Percentiles rank a stretch among this genome's conserved stretches.
Evolutionary conservation across 1,140 invertebrate species (phyloP).

Genomic region (Agrypnia vestita): DNA sequence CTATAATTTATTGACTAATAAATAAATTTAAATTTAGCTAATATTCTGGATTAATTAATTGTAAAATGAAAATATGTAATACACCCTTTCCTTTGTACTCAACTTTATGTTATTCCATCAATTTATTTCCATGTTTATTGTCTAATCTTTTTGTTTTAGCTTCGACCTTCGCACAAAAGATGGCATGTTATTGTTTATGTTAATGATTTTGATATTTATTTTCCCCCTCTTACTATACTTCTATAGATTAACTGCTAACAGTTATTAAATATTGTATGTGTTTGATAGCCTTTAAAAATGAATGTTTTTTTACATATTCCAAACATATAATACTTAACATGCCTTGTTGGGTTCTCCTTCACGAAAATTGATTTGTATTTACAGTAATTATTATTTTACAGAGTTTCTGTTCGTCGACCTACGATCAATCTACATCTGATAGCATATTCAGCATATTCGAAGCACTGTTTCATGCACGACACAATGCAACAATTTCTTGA

Average conservation of each 20-base stretch:
- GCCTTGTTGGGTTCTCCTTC: not conserved
- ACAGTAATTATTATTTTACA: constrained; percentile 19
- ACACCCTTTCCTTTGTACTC: not conserved
- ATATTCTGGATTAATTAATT: no score
- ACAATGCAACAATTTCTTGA: not conserved
- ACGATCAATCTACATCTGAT: not conserved
- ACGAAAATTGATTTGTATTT: not conserved
- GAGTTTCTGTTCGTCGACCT: not conserved
- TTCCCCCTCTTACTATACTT: no score
- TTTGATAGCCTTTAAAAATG: no score
- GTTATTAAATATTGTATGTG: no score
- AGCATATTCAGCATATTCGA: not conserved
- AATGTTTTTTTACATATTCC: not conserved
- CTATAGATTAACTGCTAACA: no score
- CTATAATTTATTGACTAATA: no score
- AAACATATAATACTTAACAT: not conserved
- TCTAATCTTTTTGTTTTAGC: constrained; percentile 50
- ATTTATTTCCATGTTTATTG: constrained; percentile 15
- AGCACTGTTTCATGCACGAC: constrained; percentile 12
- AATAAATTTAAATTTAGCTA: no score
- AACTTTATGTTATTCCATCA: not conserved
- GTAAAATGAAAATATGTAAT: no score
- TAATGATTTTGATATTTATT: not conserved
- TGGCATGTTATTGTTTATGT: constrained; percentile 38
- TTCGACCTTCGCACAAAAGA: constrained; percentile 46